Evolutionary conservation across 2,888 invertebrate genomes (phyloP), one percentile per base, ranked within the genome.

Genomic region (Phalera bucephala): DNA sequence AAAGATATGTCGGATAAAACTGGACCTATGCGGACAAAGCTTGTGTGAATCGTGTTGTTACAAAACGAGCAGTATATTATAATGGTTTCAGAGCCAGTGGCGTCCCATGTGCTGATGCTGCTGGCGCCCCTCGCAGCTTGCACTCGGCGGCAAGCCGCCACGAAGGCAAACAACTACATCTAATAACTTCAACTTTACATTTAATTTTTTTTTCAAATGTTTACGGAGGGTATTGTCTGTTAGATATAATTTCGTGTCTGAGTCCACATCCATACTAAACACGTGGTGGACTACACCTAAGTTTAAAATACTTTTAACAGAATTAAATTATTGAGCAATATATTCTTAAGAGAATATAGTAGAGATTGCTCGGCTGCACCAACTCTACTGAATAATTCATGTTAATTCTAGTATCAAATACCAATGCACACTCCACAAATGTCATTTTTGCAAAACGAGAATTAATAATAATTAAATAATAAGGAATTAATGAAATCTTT

Each of bases 181-280:
- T 88, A 88, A 85, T 80, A 71, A 81, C 71, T 76, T 84, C 64
- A 82, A 86, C 73, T 55, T 72, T 74, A 75, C 82, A 72, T 79
- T 67, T 56, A n/a, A n/a, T 47, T 46, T 70, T 46, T 70, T 68
- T 70, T 80, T 78, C 71, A 72, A 80, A 73, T 76, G 67, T 78
- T 85, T 70, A 78, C 82, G 88, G 88, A 88, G 86, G 87, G 87
- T 89, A 89, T 89, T 89, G 88, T 89, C 88, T 86, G 85, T 80
- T 80, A 85, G 82, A 83, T 87, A 86, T 84, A 75, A 76, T 77
- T 83, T 81, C 78, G 76, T 81, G 80, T 75, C 58, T 66, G 69
- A 70, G 82, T 81, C 85, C 83, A 81, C 80, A 67, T 65, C 65
- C 66, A 69, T 72, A 80, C 75, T 77, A 77, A 73, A 80, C 73